These are phyloP conservation scores for Clitarchus hookeri DNA, from an alignment of 2,888 invertebrate genomes.

Conservation along the genomic window DNA sequence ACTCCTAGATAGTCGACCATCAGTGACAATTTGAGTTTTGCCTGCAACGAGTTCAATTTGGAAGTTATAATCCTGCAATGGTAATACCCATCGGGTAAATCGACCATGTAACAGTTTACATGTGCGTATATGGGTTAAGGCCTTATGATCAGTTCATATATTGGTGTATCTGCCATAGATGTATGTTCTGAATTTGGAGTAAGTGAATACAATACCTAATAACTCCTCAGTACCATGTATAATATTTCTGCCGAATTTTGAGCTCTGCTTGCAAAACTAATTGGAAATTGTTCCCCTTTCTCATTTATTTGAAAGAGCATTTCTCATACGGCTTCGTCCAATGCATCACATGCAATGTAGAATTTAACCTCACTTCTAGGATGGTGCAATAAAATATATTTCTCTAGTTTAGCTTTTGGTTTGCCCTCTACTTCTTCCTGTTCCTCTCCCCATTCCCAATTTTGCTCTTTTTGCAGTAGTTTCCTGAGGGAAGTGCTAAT, in stretches of 20 bases:
- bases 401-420: background rate
- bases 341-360: background rate
- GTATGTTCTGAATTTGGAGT: background rate
- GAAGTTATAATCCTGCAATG: background rate
- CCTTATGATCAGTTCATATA: background rate
- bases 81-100: background rate
- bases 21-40: background rate
- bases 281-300: background rate
- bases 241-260: background rate
- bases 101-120: background rate
- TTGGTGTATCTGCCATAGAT: background rate
- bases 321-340: background rate
- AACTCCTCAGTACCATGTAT: background rate
- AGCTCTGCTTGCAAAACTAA: slow-evolving; percentile 18
- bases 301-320: background rate
- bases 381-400: background rate
- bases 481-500: background rate
- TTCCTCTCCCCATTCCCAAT: background rate
- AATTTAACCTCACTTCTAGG: background rate
- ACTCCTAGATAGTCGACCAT: background rate
- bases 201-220: background rate
- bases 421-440: background rate
- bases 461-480: background rate
- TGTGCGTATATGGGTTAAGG: background rate
- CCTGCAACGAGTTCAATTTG: background rate